phyloP scores from a whole-genome alignment of 1,140 invertebrate species.

The Contarinia nasturtii region DNA sequence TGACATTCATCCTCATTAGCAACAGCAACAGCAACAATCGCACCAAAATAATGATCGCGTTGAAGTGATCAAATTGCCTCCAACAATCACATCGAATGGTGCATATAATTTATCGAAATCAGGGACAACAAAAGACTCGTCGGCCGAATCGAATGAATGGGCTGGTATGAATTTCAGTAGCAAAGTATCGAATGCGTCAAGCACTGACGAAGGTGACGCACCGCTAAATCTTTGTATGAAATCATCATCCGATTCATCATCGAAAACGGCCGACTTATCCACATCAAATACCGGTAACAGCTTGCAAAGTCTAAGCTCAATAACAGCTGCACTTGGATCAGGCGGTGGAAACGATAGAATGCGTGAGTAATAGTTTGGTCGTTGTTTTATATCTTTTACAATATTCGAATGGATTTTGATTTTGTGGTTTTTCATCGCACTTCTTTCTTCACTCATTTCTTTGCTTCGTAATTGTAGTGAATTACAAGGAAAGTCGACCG shows the following conservation, averaged over 20 bases:
- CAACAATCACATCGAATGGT: slow-evolving; percentile 25
- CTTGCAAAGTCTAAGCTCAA: slow-evolving; percentile 22
- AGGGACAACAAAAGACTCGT: slow-evolving; percentile 1
- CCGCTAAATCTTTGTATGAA: slow-evolving; percentile 67
- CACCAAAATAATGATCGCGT: slow-evolving; percentile 33
- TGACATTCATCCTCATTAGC: too few relatives aligned
- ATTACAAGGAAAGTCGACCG: slow-evolving; percentile 49
- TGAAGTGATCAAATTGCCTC: slow-evolving; percentile 57
- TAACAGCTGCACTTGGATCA: slow-evolving; percentile 20
- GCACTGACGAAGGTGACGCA: slow-evolving; percentile 40
- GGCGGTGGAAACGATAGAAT: slow-evolving; percentile 14
- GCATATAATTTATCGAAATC: slow-evolving; percentile 22
- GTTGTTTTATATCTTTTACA: not conserved
- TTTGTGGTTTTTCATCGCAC: slow-evolving; percentile 1
- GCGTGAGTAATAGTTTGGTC: slow-evolving; percentile 9
- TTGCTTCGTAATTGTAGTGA: not conserved
- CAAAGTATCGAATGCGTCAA: slow-evolving; percentile 22
- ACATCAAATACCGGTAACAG: slow-evolving; percentile 9
- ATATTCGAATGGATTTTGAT: slow-evolving; percentile 2
- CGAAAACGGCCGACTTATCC: slow-evolving; percentile 4
- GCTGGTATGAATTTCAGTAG: slow-evolving; percentile 9
- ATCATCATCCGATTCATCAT: slow-evolving; percentile 26
- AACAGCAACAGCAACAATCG: not conserved
- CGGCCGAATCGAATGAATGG: not conserved
- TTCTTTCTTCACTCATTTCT: slow-evolving; percentile 3